These are phyloP conservation scores for Lerista edwardsae DNA, from an alignment of 2,797 vertebrate species.

Conservation along the genomic window DNA sequence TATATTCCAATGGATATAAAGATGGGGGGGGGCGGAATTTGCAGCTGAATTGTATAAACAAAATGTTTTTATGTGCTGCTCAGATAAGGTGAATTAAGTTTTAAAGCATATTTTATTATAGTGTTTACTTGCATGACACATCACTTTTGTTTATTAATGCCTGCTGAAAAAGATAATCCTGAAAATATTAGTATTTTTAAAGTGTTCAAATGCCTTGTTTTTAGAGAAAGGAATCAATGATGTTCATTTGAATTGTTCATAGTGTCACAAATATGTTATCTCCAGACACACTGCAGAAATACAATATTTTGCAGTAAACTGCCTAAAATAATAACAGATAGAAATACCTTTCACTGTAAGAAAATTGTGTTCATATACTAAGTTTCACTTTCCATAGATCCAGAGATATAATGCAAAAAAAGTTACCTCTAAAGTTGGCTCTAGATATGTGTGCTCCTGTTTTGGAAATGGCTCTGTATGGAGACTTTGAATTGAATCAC, in stretches of 20 bases:
- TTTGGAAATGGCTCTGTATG: no score
- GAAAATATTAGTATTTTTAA: constrained; percentile 63
- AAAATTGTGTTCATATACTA: not conserved
- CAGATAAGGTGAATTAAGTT: constrained; percentile 65
- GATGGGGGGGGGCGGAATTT: constrained; percentile 67
- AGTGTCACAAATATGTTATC: constrained; percentile 59
- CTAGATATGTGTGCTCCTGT: no score
- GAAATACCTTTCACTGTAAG: constrained; percentile 29
- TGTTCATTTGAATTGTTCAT: constrained; percentile 54
- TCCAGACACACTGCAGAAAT: constrained; percentile 54
- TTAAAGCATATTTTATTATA: constrained; percentile 68
- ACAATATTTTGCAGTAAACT: constrained; percentile 35
- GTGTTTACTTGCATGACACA: constrained; percentile 67
- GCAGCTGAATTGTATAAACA: constrained; percentile 70
- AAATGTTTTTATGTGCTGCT: constrained; percentile 71
- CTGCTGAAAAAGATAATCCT: constrained; percentile 67
- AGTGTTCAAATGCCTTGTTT: constrained; percentile 61
- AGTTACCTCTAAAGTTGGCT: not conserved
- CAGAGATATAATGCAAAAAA: rapidly evolving
- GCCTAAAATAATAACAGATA: constrained; percentile 34
- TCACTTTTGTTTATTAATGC: constrained; percentile 73
- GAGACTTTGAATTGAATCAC: constrained; percentile 5
- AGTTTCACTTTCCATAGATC: not conserved
- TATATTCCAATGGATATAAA: constrained; percentile 58
- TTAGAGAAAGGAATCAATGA: constrained; percentile 56